Evolutionary conservation across 2,797 vertebrate species (phyloP).

Genomic region (Cercopithecus neglectus): DNA sequence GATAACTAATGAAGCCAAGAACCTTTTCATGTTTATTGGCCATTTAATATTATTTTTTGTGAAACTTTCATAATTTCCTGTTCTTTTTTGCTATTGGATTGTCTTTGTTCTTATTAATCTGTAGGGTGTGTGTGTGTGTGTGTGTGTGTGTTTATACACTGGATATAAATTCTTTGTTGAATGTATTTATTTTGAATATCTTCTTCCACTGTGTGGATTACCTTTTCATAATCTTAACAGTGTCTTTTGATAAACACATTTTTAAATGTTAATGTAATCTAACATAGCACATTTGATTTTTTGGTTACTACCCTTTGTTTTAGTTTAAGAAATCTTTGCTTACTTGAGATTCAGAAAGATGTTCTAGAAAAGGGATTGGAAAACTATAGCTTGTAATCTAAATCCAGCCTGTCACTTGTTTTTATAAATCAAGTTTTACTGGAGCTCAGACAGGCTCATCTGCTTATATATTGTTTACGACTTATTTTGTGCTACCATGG

Average conservation of each 20-base stretch:
- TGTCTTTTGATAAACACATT: background rate
- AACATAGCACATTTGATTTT: background rate
- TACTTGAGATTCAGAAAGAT: background rate
- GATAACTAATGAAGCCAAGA: background rate
- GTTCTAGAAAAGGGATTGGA: background rate
- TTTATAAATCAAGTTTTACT: constrained; percentile 39
- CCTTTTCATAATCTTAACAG: background rate
- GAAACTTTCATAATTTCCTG: constrained; percentile 10
- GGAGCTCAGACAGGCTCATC: background rate
- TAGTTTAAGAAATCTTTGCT: background rate
- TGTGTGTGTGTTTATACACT: background rate
- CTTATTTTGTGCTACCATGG: background rate
- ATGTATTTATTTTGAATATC: background rate
- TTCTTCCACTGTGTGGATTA: background rate
- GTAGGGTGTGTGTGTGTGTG: background rate
- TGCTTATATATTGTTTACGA: background rate
- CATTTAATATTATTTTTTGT: background rate
- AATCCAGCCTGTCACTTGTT: background rate
- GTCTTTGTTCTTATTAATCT: background rate
- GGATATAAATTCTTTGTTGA: background rate
- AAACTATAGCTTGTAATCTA: background rate
- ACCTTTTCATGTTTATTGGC: background rate
- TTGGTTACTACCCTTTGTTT: background rate
- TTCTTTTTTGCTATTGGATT: background rate
- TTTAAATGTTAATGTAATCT: background rate